These are phyloP conservation scores for Phocoena sinus DNA, from an alignment of 2,113 vertebrate genomes.

Conservation along the genomic window DNA sequence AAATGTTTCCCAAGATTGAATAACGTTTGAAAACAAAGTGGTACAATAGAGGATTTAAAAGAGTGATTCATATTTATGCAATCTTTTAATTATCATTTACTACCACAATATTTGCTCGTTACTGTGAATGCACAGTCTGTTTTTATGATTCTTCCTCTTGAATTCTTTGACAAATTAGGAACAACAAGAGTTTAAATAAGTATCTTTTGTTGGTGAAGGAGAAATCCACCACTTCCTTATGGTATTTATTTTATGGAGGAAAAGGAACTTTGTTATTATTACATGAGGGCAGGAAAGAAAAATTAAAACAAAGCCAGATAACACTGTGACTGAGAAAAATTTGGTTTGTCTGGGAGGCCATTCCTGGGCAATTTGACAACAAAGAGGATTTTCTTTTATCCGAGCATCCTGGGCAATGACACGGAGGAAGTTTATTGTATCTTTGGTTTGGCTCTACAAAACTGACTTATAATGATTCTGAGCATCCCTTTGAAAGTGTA, in stretches of 20 bases:
- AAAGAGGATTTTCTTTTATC: neutral
- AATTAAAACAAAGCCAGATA: neutral
- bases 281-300: neutral
- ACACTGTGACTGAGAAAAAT: neutral
- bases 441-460: neutral
- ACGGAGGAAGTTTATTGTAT: neutral
- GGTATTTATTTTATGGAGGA: neutral
- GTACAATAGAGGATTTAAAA: neutral
- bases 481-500: neutral
- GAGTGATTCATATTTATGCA: neutral
- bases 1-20: neutral
- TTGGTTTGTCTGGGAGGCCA: conserved; percentile 6
- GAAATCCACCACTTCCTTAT: neutral
- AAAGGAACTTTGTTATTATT: conserved; percentile 23
- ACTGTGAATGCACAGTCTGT: neutral
- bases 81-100: conserved; percentile 12
- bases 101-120: neutral
- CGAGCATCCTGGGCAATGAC: neutral
- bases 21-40: conserved; percentile 19
- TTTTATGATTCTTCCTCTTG: conserved; percentile 36
- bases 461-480: neutral
- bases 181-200: neutral
- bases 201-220: conserved; percentile 11
- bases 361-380: neutral
- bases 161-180: conserved; percentile 4